phyloP scores from a whole-genome alignment of 2,113 vertebrate species.

The Tetrao urogallus region DNA sequence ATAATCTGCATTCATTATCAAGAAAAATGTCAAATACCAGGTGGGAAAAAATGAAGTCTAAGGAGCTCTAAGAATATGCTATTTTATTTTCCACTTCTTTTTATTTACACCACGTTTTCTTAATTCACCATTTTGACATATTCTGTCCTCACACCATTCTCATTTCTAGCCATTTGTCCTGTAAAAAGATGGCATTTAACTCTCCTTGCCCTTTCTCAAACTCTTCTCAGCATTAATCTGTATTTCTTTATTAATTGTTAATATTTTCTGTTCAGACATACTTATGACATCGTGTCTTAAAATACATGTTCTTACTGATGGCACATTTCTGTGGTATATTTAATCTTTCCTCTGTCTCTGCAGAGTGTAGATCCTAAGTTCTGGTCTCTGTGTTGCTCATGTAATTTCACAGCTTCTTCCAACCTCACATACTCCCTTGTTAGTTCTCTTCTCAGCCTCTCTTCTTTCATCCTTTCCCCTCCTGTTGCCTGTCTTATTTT shows the following conservation, averaged over 20 bases:
- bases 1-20: not conserved
- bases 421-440: not conserved
- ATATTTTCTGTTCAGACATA: not conserved
- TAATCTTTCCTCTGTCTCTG: not conserved
- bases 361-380: not conserved
- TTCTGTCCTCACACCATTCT: not conserved
- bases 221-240: not conserved
- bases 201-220: not conserved
- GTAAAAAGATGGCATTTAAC: not conserved
- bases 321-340: not conserved
- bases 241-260: not conserved
- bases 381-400: not conserved
- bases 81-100: not conserved
- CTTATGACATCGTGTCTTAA: not conserved
- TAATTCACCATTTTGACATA: not conserved
- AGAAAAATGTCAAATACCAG: not conserved
- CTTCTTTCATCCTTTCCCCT: not conserved
- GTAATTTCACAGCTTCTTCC: not conserved
- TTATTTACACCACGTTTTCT: not conserved
- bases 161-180: accelerated
- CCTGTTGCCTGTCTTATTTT: not conserved
- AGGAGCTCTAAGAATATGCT: not conserved
- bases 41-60: not conserved
- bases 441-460: not conserved
- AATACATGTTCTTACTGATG: not conserved